Conservation (phyloP, 2,113 vertebrate genomes). For the Albula goreensis region DNA sequence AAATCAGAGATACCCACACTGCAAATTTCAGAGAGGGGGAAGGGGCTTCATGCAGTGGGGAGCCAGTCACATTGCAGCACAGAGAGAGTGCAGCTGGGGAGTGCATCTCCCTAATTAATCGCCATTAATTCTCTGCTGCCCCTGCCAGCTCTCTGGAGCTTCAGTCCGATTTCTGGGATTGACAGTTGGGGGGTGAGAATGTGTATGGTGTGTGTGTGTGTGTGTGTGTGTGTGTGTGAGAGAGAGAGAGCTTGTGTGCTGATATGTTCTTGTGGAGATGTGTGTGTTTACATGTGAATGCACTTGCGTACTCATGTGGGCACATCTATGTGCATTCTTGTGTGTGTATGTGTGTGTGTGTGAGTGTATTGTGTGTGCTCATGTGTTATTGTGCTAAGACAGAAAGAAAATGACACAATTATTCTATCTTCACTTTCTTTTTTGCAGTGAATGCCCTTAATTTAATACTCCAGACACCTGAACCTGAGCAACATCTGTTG, state of each 20-base stretch:
- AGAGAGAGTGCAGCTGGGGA: neutral
- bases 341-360: too few relatives aligned
- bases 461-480: neutral
- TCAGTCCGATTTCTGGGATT: slow-evolving; percentile 1
- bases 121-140: slow-evolving; percentile 10
- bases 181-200: neutral
- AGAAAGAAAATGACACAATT: too few relatives aligned
- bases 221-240: neutral
- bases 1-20: neutral
- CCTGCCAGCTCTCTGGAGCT: neutral
- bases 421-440: neutral
- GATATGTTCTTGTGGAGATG: too few relatives aligned
- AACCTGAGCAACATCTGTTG: neutral
- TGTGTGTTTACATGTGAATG: too few relatives aligned
- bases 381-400: too few relatives aligned
- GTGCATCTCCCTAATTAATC: slow-evolving; percentile 26
- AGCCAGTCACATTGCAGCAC: neutral
- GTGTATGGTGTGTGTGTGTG: neutral
- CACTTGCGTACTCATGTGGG: too few relatives aligned
- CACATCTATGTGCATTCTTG: neutral
- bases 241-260: neutral
- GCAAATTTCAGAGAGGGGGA: neutral
- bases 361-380: too few relatives aligned
- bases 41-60: neutral
- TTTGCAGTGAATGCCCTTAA: neutral